Conservation (phyloP, 2,113 vertebrate genomes). For the Tinamus guttatus region DNA sequence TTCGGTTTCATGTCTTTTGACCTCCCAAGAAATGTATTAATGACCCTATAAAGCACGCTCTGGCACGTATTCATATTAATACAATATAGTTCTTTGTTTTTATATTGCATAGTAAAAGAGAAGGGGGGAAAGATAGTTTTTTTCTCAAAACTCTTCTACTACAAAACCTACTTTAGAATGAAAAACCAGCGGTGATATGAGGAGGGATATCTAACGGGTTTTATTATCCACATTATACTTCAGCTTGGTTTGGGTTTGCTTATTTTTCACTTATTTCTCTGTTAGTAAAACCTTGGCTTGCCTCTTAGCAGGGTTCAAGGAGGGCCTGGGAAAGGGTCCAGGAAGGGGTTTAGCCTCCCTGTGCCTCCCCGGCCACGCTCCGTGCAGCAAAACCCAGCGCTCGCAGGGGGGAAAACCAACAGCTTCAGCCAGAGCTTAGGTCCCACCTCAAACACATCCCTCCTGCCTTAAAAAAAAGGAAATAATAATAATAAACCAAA, state of each 20-base stretch:
- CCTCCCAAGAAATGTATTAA: slow-evolving; percentile 74
- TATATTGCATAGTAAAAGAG: slow-evolving; percentile 50
- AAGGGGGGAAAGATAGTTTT: background rate
- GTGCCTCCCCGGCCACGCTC: background rate
- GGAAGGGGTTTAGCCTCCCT: background rate
- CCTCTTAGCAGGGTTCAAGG: background rate
- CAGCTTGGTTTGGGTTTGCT: background rate
- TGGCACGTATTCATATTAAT: slow-evolving; percentile 73
- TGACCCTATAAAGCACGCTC: slow-evolving; percentile 63
- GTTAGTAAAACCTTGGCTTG: background rate
- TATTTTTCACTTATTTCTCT: background rate
- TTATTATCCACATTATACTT: background rate
- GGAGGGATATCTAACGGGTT: background rate
- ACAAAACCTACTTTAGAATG: background rate
- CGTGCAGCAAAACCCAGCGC: rapidly evolving
- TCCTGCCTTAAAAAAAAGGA: background rate
- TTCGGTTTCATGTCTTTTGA: slow-evolving; percentile 66
- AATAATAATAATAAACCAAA: too few species aligned
- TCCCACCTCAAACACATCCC: rapidly evolving
- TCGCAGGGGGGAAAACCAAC: background rate
- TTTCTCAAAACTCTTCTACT: slow-evolving; percentile 38
- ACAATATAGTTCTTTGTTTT: slow-evolving; percentile 72
- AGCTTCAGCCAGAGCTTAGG: background rate
- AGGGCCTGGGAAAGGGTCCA: background rate
- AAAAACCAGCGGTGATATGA: background rate